Conservation (phyloP, 1,140 invertebrate genomes). For the Trichomalopsis sarcophagae region DNA sequence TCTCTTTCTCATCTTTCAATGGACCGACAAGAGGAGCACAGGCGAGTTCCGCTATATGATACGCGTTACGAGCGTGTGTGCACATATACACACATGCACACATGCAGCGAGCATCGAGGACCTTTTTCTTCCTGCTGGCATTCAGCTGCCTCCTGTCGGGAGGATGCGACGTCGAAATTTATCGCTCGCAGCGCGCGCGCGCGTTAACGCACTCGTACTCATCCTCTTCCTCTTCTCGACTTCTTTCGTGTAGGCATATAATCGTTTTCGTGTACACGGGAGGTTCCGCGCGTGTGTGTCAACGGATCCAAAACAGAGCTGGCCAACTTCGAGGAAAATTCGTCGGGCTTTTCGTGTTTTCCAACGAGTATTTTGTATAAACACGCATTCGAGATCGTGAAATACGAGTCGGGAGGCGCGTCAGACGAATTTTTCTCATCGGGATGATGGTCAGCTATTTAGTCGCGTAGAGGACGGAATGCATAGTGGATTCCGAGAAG, state of each 20-base stretch:
- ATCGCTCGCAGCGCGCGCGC: background rate
- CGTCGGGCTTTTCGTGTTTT: no score
- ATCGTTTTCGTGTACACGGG: background rate
- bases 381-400: no score
- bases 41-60: constrained; percentile 22
- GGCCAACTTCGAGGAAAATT: no score
- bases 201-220: constrained; percentile 30
- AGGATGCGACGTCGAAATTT: constrained; percentile 36
- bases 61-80: background rate
- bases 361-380: no score
- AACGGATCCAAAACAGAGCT: background rate
- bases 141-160: constrained; percentile 37
- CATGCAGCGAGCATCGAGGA: background rate
- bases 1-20: background rate
- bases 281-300: background rate
- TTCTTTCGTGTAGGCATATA: background rate
- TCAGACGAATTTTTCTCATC: no score
- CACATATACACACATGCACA: background rate
- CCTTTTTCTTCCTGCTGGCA: background rate
- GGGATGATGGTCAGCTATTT: no score
- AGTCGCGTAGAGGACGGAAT: no score
- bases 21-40: background rate
- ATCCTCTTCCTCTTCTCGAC: background rate
- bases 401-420: no score
- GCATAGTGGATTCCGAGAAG: no score